Evolutionary conservation across 2,113 vertebrate species (phyloP).

Genomic region (Bubalus kerabau): DNA sequence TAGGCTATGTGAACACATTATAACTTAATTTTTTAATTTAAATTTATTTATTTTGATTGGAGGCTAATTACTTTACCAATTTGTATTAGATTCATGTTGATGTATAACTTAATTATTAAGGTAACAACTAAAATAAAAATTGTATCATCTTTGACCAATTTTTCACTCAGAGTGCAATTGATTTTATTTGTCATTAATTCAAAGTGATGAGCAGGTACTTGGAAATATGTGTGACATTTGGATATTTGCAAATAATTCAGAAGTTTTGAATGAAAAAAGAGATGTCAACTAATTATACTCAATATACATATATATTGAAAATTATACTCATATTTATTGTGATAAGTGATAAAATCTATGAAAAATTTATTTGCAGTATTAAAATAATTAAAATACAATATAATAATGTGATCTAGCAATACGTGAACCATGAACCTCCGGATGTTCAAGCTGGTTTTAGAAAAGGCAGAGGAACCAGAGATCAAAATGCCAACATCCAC

Average conservation of each 20-base stretch:
- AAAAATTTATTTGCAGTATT: background rate
- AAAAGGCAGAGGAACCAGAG: too few relatives aligned
- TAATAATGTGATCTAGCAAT: background rate
- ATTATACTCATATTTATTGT: background rate
- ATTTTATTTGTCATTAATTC: background rate
- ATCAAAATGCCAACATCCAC: too few relatives aligned
- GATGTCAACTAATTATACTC: background rate
- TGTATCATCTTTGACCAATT: background rate
- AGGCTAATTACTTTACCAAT: too few relatives aligned
- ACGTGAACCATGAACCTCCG: too few relatives aligned
- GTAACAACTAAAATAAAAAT: background rate
- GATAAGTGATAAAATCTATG: background rate
- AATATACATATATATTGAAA: background rate
- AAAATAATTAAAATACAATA: background rate
- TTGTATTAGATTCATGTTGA: too few relatives aligned
- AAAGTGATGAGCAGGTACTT: background rate
- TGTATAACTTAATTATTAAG: background rate
- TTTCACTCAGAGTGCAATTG: background rate
- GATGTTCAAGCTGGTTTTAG: too few relatives aligned
- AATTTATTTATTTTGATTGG: too few relatives aligned
- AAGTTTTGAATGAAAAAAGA: background rate
- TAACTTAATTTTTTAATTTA: background rate
- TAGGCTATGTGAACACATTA: background rate
- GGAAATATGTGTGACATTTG: background rate
- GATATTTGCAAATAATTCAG: background rate